phyloP scores from a whole-genome alignment of 2,888 invertebrate genomes.

The Xanthia icteritia region DNA sequence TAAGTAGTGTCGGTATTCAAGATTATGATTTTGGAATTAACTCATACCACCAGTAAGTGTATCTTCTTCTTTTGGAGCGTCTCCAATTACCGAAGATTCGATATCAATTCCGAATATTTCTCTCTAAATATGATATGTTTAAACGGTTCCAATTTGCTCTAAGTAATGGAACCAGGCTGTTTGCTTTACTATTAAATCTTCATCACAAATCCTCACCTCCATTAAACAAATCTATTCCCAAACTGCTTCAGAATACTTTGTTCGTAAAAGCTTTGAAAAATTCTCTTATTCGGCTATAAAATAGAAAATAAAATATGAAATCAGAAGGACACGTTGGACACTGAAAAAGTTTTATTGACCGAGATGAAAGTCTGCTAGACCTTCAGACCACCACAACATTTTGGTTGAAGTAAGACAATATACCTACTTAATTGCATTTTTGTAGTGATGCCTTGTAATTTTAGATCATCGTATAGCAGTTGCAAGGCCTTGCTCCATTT shows the following conservation, averaged over 20 bases:
- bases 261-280: neutral
- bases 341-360: neutral
- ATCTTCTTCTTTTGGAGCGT: neutral
- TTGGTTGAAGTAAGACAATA: neutral
- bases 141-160: neutral
- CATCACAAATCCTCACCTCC: neutral
- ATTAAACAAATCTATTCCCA: neutral
- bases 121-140: neutral
- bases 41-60: neutral
- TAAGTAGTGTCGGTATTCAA: too few relatives aligned
- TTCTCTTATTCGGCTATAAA: neutral
- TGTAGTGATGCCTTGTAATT: neutral
- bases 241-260: neutral
- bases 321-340: too few relatives aligned
- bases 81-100: neutral
- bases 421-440: neutral
- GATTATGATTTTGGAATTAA: neutral
- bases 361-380: neutral
- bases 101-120: neutral
- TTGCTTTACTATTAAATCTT: neutral
- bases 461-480: neutral
- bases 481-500: constrained; percentile 22
- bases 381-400: neutral
- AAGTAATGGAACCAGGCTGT: neutral
- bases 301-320: neutral